These are phyloP conservation scores for Drosophila phalerata DNA, from an alignment of 2,888 invertebrate species.

Conservation along the genomic window DNA sequence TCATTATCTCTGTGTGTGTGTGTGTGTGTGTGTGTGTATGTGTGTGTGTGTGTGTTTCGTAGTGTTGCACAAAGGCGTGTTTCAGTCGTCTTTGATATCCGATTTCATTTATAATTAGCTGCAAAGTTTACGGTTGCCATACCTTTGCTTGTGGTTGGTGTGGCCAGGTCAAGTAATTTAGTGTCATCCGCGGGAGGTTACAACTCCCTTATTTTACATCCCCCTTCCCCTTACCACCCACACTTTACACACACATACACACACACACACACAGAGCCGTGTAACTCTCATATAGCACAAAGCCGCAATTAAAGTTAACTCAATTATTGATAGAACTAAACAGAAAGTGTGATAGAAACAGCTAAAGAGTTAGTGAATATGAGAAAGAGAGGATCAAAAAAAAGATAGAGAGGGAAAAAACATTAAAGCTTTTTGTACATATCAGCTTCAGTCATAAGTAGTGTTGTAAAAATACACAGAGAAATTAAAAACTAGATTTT, in stretches of 20 bases:
- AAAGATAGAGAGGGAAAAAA: too few relatives aligned
- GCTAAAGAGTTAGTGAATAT: neutral
- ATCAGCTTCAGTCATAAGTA: too few relatives aligned
- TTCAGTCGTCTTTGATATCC: slow-evolving; percentile 73
- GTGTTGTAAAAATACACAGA: too few relatives aligned
- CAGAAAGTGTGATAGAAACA: slow-evolving; percentile 3
- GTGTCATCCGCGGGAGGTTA: slow-evolving; percentile 40
- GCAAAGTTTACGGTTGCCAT: slow-evolving; percentile 75
- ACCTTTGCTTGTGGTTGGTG: slow-evolving; percentile 74
- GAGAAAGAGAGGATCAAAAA: neutral
- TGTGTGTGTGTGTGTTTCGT: slow-evolving; percentile 25
- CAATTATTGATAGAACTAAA: slow-evolving; percentile 22
- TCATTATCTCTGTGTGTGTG: slow-evolving; percentile 55
- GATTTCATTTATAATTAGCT: slow-evolving; percentile 81
- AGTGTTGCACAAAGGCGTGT: slow-evolving; percentile 72
- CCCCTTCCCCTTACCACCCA: neutral
- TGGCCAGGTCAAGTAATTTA: slow-evolving; percentile 73
- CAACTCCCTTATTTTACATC: neutral
- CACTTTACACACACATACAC: neutral
- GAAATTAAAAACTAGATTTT: too few relatives aligned
- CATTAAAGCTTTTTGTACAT: too few relatives aligned
- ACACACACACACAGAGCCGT: neutral
- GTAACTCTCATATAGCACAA: slow-evolving; percentile 20
- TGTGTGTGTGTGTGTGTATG: slow-evolving; percentile 11
- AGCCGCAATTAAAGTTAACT: slow-evolving; percentile 26